Evolutionary conservation across 2,888 invertebrate species (phyloP).

Genomic region (Eledone cirrhosa): DNA sequence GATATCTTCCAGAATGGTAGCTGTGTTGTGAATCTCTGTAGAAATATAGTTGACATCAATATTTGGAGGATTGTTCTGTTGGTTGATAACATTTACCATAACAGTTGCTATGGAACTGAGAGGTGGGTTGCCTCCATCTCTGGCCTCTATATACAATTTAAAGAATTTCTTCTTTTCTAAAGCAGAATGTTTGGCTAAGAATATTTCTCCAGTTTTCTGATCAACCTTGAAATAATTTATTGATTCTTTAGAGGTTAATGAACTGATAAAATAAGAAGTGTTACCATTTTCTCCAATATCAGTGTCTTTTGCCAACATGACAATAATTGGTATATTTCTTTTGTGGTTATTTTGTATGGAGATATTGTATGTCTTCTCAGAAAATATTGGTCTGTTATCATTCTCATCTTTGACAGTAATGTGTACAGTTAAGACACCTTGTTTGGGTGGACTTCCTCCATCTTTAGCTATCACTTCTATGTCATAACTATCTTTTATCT

Average conservation of each 20-base stretch:
- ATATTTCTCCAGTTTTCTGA: slow-evolving; percentile 13
- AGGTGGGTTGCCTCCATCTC: not conserved
- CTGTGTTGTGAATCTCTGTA: no score
- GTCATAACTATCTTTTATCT: not conserved
- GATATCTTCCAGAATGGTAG: no score
- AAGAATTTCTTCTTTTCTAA: not conserved
- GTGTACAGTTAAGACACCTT: not conserved
- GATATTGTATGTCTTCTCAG: not conserved
- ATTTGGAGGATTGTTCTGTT: not conserved
- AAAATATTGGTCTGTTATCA: slow-evolving; percentile 3
- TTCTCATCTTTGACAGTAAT: slow-evolving; percentile 2
- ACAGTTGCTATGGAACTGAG: not conserved
- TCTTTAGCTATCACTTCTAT: not conserved
- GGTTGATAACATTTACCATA: not conserved
- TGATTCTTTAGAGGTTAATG: not conserved
- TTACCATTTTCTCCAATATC: slow-evolving; percentile 6
- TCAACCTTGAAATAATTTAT: not conserved
- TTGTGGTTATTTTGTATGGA: not conserved
- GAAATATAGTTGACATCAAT: no score
- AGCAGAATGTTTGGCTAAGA: not conserved
- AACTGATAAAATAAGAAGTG: not conserved
- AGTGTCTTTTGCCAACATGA: not conserved
- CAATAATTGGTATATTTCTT: not conserved
- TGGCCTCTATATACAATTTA: not conserved
- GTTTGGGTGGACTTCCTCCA: slow-evolving; percentile 4